Evolutionary conservation across 2,797 vertebrate genomes (phyloP), one percentile per base, ranked within the genome.

Genomic region (Holocentrus rufus): DNA sequence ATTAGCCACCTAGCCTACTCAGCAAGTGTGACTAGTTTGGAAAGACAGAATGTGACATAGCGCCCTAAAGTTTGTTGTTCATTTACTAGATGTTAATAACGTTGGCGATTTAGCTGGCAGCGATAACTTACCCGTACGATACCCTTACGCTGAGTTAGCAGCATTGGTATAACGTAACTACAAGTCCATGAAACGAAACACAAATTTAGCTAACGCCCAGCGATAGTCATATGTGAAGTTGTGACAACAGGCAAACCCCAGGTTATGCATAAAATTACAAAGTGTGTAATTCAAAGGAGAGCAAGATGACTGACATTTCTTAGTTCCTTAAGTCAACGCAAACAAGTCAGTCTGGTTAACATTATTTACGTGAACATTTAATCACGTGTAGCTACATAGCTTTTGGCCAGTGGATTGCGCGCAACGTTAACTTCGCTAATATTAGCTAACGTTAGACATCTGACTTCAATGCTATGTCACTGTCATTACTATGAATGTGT

Each of bases 401-500:
- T 17, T 3, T 27, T n/a, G 8, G 7, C 5, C 47, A 25, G 23
- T 4, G 46, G 15, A 11, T 11, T 25, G 50, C 13, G 7, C 18
- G 31, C 13, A n/a, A n/a, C n/a, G n/a, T 31, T 13, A 18, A 4
- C 10, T 9, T 27, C 4, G 6, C 10, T 2, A 30, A 30, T 20
- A 5, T 18, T 7, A 55, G 20, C 13, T n/a, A n/a, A n/a, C n/a
- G n/a, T n/a, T 49, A 25, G 1, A 1, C 39, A 4, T 15, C 5
- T 57, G 0, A 39, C 2, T 34, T 14, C 0, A 30, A 1, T 39
- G 44, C n/a, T 2, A 42, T 31, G 55, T 69, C 39, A 15, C 14
- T 57, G 50, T 56, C 6, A 22, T n/a, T 27, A 30, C 15, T 34
- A 58, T 75, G 68, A 57, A 72, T 61, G 25, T 59, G 58, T 30